Evolutionary conservation across 2,113 vertebrate genomes (phyloP), one percentile per base, ranked within the genome.

Genomic region (Neopipo cinnamomea): DNA sequence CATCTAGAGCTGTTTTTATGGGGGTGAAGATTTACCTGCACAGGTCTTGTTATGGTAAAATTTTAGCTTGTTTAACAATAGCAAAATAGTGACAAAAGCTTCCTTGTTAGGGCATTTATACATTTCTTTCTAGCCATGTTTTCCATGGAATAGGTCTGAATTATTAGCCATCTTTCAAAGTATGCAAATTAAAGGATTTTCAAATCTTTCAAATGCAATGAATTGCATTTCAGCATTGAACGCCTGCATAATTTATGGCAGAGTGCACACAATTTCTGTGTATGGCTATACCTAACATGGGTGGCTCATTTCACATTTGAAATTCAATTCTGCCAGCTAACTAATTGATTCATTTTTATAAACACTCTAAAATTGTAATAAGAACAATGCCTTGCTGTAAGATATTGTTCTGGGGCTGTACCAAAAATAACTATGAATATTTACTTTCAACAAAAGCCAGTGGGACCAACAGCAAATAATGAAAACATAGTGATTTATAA

Each of bases 261-360:
- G 63, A 80, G 39, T 67, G 65, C 59, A 86, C 76, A 61, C 55
- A 55, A 75, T 88, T 94, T 90, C 85, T 95, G 0, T 72, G 58
- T 71, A 65, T n/a, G 56, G 42, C 56, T 94, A 67, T 78, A 84
- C 22, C n/a, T 86, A 73, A 80, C 1, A 16, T 23, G 63, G 33
- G 47, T 58, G 85, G 63, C 61, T 96, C 52, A 71, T 84, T 77
- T 80, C 68, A 74, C 72, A 94, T 84, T 90, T 94, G 75, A 92
- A 96, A 94, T 95, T 95, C 75, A 88, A 49, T 88, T 93, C 85
- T 83, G 37, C 39, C 63, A 67, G 47, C 71, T 83, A 65, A 74
- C 76, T 93, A 91, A 96, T 93, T 90, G 56, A 96, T 95, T 93
- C 30, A 2, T 88, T 95, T 96, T 81, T 92, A 95, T 90, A 96